A percentile compares a stretch with the other conserved stretches of the same genome.
These are phyloP conservation scores for Leptinotarsa rubiginosa DNA, from an alignment of 2,888 invertebrate species.

Conservation along the genomic window DNA sequence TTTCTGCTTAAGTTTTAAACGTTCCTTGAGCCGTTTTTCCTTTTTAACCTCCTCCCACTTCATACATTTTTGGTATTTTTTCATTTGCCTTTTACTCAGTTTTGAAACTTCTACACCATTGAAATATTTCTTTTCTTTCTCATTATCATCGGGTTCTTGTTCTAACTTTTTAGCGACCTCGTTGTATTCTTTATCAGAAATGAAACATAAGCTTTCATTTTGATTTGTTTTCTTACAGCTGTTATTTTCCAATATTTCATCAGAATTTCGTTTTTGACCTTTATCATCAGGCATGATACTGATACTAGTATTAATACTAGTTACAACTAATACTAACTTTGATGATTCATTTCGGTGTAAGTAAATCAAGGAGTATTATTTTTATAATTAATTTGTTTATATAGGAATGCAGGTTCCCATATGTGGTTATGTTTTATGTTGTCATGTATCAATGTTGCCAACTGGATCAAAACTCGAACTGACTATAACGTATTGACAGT, in stretches of 20 bases:
- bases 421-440: no score
- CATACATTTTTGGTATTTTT: constrained; percentile 71
- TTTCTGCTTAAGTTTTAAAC: constrained; percentile 74
- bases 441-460: no score
- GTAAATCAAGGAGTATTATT: no score
- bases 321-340: no score
- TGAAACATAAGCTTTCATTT: not conserved
- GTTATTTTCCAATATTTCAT: constrained; percentile 3
- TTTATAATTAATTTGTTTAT: no score
- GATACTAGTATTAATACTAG: not conserved
- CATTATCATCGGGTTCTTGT: not conserved
- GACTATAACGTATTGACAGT: no score
- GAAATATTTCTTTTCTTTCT: constrained; percentile 51
- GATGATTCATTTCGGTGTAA: no score
- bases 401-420: no score
- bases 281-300: not conserved
- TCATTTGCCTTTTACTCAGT: constrained; percentile 63
- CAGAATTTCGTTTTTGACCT: not conserved
- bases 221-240: constrained; percentile 7
- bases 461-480: no score
- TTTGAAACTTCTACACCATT: constrained; percentile 64
- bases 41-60: constrained; percentile 80
- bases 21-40: constrained; percentile 79
- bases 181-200: not conserved
- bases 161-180: not conserved